Conservation (phyloP, 2,888 invertebrate genomes). For the Cheilosia soror region DNA sequence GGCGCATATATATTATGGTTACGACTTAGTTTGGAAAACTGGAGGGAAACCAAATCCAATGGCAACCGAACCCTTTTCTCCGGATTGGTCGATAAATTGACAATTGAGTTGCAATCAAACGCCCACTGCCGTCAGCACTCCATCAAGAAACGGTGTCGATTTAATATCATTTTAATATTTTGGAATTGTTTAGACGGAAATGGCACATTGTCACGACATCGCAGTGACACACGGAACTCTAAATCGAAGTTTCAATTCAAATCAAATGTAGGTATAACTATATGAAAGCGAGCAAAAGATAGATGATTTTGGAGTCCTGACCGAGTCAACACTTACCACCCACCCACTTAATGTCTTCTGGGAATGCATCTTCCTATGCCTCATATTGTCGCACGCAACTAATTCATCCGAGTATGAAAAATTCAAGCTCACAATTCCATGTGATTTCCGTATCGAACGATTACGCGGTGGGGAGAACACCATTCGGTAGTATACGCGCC, state of each 20-base stretch:
- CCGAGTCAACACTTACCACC: not conserved
- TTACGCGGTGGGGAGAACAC: conserved; percentile 32
- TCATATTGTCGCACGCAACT: conserved; percentile 27
- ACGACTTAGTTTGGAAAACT: not conserved
- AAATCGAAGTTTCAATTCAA: conserved; percentile 54
- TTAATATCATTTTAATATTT: conserved; percentile 65
- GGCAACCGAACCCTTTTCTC: conserved; percentile 26
- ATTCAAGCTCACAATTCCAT: conserved; percentile 54
- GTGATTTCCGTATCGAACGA: conserved; percentile 37
- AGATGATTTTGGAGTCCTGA: not conserved
- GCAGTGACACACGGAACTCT: conserved; percentile 44
- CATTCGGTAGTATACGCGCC: not conserved
- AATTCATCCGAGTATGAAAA: conserved; percentile 46
- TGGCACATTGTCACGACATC: conserved; percentile 62
- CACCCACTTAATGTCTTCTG: not conserved
- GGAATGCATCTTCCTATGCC: not conserved
- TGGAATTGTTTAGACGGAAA: conserved; percentile 41
- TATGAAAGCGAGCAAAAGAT: conserved; percentile 21
- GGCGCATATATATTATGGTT: not conserved
- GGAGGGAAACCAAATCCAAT: not conserved
- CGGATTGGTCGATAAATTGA: conserved; percentile 52
- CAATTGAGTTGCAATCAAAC: conserved; percentile 58
- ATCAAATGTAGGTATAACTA: conserved; percentile 4
- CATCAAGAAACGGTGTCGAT: conserved; percentile 42
- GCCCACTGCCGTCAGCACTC: conserved; percentile 11